Conservation (phyloP, 1,140 invertebrate species). For the Melitaea cinxia region DNA sequence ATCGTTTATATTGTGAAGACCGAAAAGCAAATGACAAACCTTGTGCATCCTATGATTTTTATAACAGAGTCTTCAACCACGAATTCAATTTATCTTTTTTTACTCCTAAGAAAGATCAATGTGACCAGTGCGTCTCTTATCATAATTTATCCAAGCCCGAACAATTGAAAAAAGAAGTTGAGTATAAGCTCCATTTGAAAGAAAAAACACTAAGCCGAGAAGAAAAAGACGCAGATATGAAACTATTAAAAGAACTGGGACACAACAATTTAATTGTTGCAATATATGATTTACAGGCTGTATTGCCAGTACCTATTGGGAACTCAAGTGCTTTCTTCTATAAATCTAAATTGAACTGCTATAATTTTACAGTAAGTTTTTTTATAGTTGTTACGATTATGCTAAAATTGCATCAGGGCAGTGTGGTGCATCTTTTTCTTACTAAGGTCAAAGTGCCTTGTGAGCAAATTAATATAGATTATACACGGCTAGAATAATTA, state of each 20-base stretch:
- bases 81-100: conserved; percentile 56
- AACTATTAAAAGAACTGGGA: conserved; percentile 26
- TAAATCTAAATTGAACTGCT: conserved; percentile 63
- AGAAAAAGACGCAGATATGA: conserved; percentile 31
- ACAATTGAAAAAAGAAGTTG: background rate
- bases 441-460: no score
- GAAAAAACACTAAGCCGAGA: background rate
- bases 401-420: no score
- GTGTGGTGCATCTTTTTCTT: no score
- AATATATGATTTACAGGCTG: conserved; percentile 53
- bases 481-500: no score
- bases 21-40: conserved; percentile 38
- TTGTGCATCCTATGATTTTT: conserved; percentile 43
- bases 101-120: conserved; percentile 45
- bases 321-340: conserved; percentile 44
- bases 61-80: conserved; percentile 44
- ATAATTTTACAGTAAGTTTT: conserved; percentile 78
- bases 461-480: no score
- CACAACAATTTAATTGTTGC: conserved; percentile 37
- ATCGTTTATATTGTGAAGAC: no score
- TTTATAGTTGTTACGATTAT: no score
- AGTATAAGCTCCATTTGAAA: background rate
- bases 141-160: conserved; percentile 36
- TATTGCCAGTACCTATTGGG: conserved; percentile 43
- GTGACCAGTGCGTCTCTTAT: conserved; percentile 42